Conservation (phyloP, 1,140 invertebrate genomes). For the Tetramorium alpestre region DNA sequence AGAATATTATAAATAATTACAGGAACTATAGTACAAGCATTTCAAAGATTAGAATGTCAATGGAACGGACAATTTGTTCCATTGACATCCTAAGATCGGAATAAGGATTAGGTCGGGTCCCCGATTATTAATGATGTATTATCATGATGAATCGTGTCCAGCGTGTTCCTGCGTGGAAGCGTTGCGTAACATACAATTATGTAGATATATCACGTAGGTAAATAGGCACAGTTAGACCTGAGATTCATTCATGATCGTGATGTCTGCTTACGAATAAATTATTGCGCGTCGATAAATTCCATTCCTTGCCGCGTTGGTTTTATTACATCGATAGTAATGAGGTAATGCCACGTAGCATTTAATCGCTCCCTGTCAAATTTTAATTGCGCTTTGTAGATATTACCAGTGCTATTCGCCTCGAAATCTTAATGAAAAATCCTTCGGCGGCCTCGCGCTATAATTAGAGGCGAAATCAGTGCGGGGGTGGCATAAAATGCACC, state of each 20-base stretch:
- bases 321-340: not conserved
- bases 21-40: not conserved
- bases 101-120: not conserved
- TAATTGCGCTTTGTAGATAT: not conserved
- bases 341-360: not conserved
- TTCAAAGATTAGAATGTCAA: not conserved
- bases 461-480: conserved; percentile 48
- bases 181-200: conserved; percentile 15
- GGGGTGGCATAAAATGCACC: conserved; percentile 16
- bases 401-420: not conserved
- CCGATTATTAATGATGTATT: not conserved
- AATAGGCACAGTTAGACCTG: not conserved
- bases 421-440: conserved; percentile 39
- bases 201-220: not conserved
- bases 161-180: not conserved
- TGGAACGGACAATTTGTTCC: not conserved
- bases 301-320: not conserved
- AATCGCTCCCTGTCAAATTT: not conserved
- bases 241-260: conserved; percentile 8
- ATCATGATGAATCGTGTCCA: not conserved
- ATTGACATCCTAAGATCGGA: not conserved
- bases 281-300: not conserved
- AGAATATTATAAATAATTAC: not conserved
- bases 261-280: not conserved
- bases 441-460: conserved; percentile 18